Evolutionary conservation across 2,888 invertebrate species (phyloP), one percentile per base, ranked within the genome.

Genomic region (Apotomis turbidana): DNA sequence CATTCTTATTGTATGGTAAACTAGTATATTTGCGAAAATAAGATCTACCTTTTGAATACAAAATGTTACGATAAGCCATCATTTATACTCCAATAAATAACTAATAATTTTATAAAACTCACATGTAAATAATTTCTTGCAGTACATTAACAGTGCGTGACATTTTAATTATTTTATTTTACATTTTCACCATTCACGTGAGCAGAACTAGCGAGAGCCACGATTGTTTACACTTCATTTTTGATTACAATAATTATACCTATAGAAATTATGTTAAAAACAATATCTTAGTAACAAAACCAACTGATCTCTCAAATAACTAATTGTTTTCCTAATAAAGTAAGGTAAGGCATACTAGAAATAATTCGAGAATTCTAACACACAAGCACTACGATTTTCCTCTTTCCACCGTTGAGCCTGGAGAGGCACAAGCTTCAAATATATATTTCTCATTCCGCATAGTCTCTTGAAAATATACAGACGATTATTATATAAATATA

Each of bases 401-500:
- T 49, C 49, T 9, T 49, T 44, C 44, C 49, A 49, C 9, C 49
- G 49, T 10, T 12, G 49, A 49, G 6, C 10, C 9, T 1, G 9
- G 49, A 49, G 49, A 49, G 49, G 9, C 10, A 49, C 9, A 49
- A 6, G 49, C 5, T 49, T 9, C 1, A 49, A 49, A 49, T 49
- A 49, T 46, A 46, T 10, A 49, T 10, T 8, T 49, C 49, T 49
- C 10, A 9, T 49, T 49, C 49, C 10, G 49, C 49, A 9, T 49
- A 49, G 49, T 49, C 49, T 9, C 49, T 49, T 49, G 10, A 9
- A 49, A 49, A 6, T 49, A 49, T 49, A 9, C 3, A 6, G 49
- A 49, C 49, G 6, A 49, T 49, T 49, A 49, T 10, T 9, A 49
- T 49, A 49, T 49, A 67, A 58, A 67, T 67, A 59, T 55, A 61